Conservation (phyloP, 2,888 invertebrate genomes). For the Macrophya alboannulata region DNA sequence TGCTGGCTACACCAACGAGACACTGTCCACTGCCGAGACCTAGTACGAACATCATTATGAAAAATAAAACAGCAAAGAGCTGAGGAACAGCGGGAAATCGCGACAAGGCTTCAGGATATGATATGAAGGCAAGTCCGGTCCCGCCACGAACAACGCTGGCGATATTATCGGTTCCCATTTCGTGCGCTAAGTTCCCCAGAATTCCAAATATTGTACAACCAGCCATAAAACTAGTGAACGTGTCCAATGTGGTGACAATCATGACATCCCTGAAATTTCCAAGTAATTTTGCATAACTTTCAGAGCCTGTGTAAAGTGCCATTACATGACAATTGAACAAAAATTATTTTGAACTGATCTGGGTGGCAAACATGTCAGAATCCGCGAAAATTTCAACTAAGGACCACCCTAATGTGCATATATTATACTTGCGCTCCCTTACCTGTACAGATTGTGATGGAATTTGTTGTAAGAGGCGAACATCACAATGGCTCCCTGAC, state of each 20-base stretch:
- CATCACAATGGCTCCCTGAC: slow-evolving; percentile 90
- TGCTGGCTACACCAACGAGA: slow-evolving; percentile 86
- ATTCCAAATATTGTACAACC: slow-evolving; percentile 93
- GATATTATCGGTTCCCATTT: slow-evolving; percentile 83
- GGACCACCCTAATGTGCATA: not conserved
- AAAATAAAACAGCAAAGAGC: slow-evolving; percentile 89
- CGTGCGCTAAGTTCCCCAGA: slow-evolving; percentile 89
- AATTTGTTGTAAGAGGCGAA: slow-evolving; percentile 90
- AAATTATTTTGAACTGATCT: too few species aligned
- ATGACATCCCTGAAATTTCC: slow-evolving; percentile 83
- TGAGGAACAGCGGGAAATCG: slow-evolving; percentile 89
- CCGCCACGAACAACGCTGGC: slow-evolving; percentile 87
- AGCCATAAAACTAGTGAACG: slow-evolving; percentile 91
- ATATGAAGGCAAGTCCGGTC: slow-evolving; percentile 91
- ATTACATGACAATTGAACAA: not conserved
- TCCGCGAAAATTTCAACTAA: too few species aligned
- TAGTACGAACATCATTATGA: slow-evolving; percentile 90
- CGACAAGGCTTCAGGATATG: slow-evolving; percentile 92
- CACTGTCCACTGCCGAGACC: slow-evolving; percentile 90
- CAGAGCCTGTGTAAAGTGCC: not conserved
- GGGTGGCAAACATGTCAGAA: too few species aligned
- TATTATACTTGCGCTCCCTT: slow-evolving; percentile 58
- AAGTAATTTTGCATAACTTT: not conserved
- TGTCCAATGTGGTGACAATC: slow-evolving; percentile 91
- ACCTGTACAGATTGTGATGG: slow-evolving; percentile 87